Conservation (phyloP, 2,113 vertebrate species). For the Rhabdornis inornatus region DNA sequence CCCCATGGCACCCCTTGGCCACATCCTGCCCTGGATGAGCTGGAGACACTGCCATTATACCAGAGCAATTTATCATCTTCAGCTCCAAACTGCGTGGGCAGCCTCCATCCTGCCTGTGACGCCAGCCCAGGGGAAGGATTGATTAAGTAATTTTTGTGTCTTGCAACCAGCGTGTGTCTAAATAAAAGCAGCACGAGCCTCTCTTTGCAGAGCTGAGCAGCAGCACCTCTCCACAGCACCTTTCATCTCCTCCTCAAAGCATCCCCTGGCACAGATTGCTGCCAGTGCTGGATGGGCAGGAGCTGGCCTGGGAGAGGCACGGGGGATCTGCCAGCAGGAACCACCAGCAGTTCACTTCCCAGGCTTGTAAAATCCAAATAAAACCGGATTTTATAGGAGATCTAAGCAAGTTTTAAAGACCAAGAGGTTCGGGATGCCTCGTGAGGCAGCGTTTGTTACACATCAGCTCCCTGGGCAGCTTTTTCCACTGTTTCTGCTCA, state of each 20-base stretch:
- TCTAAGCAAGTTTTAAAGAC: not conserved
- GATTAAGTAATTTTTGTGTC: constrained; percentile 48
- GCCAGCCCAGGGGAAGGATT: not conserved
- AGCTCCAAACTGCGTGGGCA: not conserved
- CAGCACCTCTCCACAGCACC: not conserved
- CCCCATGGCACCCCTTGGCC: fast-evolving
- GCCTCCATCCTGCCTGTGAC: not conserved
- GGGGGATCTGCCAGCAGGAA: not conserved
- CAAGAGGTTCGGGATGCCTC: not conserved
- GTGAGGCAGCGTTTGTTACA: fast-evolving
- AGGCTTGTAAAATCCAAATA: not conserved
- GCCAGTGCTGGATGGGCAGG: not conserved
- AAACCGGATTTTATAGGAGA: not conserved
- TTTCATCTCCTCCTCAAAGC: not conserved
- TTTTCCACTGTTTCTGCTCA: not conserved
- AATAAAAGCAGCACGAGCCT: not conserved
- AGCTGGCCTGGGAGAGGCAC: fast-evolving
- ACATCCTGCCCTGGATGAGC: not conserved
- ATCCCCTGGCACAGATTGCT: not conserved
- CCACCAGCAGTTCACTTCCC: not conserved
- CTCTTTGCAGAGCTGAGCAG: not conserved
- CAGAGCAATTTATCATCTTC: not conserved
- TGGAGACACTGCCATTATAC: fast-evolving
- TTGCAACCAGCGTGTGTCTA: not conserved
- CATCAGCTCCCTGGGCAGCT: not conserved